phyloP scores from a whole-genome alignment of 2,113 vertebrate genomes.

The Pipa parva region DNA sequence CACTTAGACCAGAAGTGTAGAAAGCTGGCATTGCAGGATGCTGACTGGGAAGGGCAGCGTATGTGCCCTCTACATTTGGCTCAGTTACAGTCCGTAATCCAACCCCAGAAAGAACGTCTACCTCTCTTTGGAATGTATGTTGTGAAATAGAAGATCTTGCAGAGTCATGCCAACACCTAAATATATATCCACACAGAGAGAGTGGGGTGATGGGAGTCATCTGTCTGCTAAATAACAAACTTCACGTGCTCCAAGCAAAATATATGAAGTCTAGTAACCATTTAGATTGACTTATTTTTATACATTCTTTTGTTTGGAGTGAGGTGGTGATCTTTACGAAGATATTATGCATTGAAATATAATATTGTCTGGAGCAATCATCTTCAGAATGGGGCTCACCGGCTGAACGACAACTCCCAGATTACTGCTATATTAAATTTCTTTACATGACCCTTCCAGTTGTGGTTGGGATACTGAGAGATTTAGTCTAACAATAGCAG shows the following conservation, averaged over 20 bases:
- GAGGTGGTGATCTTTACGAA: no score
- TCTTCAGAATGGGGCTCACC: no score
- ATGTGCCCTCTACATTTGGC: slow-evolving; percentile 35
- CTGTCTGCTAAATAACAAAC: neutral
- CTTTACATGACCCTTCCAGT: no score
- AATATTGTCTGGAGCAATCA: no score
- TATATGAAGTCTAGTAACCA: neutral
- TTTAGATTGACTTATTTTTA: no score
- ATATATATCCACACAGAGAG: slow-evolving; percentile 27
- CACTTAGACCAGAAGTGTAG: neutral
- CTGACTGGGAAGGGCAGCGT: slow-evolving; percentile 31
- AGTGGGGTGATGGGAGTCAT: neutral
- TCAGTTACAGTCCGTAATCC: slow-evolving; percentile 32
- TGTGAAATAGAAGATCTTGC: slow-evolving; percentile 39
- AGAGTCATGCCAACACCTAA: slow-evolving; percentile 38
- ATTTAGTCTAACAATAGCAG: no score
- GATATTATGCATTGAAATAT: no score
- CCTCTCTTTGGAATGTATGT: slow-evolving; percentile 38
- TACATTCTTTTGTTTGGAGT: no score
- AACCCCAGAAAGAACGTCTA: slow-evolving; percentile 24
- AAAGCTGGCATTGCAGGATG: slow-evolving; percentile 9
- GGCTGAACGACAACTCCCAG: no score
- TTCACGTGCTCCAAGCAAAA: slow-evolving; percentile 3
- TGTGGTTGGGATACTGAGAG: no score
- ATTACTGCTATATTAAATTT: no score